Base-by-base conservation (phyloP, 2,888 invertebrate genomes). In the Apoderus coryli region DNA sequence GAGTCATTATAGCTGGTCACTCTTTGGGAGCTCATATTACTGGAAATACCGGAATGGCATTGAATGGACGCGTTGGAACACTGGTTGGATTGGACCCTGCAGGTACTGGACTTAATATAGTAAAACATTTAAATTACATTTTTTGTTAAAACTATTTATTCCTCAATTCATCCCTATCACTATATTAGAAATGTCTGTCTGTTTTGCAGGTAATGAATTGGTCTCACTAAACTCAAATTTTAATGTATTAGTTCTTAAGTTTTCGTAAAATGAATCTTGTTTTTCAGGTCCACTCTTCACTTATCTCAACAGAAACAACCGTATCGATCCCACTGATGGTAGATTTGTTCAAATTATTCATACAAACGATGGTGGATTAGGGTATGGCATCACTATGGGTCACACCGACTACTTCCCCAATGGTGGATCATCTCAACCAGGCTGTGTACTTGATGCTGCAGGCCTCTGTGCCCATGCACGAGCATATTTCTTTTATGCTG, bases 381-480 rank as follows among this genome's bases (percentile, higher is more conserved):
- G 47, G 4, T 39, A 41, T 26, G 16, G 14, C 5, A 29, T 25
- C 2, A 30, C 49, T 6, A 39, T 54, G 24, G 58, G 58, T 7
- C 43, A 54, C 33, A 43, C 47, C n/a, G 57, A 58, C 40, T 55
- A 46, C 34, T 56, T 37, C 33, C 56, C 56, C 4, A 58, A 58
- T 40, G 55, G 54, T 10, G 58, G 56, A 4, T 25, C n/a, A 4
- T 28, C 19, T 4, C 57, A 57, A 40, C 50, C 53, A n/a, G 56
- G 56, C 19, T 57, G 57, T 37, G 47, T 46, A 7, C 3, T 46
- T 1, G 53, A 55, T 34, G 2, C 47, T 3, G 23, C 39, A 4
- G 52, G 51, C 10, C 26, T 43, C 10, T 66, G 65, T 41, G 45
- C 64, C 3, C 65, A 66, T 42, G 38, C 42, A 2, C 50, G 63